These are phyloP conservation scores for Drosophila mojavensis DNA, from an alignment of 1,140 invertebrate species.

Conservation along the genomic window DNA sequence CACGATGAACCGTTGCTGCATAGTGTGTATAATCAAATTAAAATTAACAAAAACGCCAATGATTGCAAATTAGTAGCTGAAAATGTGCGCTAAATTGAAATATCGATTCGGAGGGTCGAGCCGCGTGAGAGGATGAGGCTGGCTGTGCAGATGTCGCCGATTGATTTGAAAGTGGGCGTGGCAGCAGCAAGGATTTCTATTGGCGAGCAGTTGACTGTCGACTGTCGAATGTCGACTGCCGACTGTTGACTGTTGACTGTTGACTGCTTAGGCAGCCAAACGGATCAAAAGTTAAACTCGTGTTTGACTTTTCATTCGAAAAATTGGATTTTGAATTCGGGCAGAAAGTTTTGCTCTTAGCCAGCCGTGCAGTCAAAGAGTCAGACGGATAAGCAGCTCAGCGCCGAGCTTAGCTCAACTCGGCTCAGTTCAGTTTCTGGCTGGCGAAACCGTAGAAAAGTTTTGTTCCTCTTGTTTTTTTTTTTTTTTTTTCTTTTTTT, in stretches of 20 bases:
- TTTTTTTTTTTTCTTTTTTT: conserved; percentile 49
- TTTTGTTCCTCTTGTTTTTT: conserved; percentile 40
- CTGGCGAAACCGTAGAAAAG: conserved; percentile 39
- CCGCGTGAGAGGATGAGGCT: not conserved
- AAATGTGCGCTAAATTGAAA: conserved; percentile 71
- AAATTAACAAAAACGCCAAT: conserved; percentile 78
- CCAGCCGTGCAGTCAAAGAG: conserved; percentile 31
- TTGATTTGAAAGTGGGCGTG: conserved; percentile 28
- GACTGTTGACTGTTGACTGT: conserved; percentile 51
- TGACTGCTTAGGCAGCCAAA: conserved; percentile 63
- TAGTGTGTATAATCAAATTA: conserved; percentile 75
- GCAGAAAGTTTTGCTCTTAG: conserved; percentile 58
- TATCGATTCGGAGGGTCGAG: conserved; percentile 38
- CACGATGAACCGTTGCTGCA: conserved; percentile 19
- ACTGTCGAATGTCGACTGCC: conserved; percentile 41
- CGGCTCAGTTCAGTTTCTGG: conserved; percentile 2
- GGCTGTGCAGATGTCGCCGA: conserved; percentile 6
- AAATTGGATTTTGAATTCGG: conserved; percentile 82
- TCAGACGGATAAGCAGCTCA: conserved; percentile 40
- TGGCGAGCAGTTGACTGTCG: conserved; percentile 13
- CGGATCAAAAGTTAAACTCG: conserved; percentile 82
- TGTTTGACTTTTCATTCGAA: conserved; percentile 83
- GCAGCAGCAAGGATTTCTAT: too few species aligned
- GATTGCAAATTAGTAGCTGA: conserved; percentile 76
- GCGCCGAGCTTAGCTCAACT: conserved; percentile 21